Conservation (phyloP, 2,797 vertebrate genomes). For the Xenopus petersii region DNA sequence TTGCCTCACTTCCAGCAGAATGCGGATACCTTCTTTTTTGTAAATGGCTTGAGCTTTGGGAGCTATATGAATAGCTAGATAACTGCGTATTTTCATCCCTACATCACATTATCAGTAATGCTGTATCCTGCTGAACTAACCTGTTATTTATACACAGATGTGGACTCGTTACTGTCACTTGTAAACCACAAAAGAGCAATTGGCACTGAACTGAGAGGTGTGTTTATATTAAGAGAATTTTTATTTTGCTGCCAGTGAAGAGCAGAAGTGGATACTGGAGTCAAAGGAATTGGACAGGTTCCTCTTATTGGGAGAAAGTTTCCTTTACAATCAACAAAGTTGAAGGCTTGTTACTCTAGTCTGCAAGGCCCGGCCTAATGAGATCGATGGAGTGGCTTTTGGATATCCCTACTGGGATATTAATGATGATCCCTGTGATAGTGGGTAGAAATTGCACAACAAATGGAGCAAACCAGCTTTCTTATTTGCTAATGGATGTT, state of each 20-base stretch:
- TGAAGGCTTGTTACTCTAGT: conserved; percentile 56
- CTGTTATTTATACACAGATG: conserved; percentile 35
- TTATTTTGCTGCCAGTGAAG: conserved; percentile 33
- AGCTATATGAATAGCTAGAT: too few relatives aligned
- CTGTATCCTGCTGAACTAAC: conserved; percentile 4
- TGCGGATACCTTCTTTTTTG: neutral
- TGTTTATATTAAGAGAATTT: conserved; percentile 36
- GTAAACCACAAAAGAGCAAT: conserved; percentile 36
- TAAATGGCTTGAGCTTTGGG: too few relatives aligned
- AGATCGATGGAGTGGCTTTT: neutral
- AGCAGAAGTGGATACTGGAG: conserved; percentile 50
- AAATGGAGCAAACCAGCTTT: too few relatives aligned
- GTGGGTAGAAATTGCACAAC: too few relatives aligned
- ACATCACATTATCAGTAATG: conserved; percentile 27
- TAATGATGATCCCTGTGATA: too few relatives aligned
- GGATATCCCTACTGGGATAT: too few relatives aligned
- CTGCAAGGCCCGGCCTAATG: conserved; percentile 50
- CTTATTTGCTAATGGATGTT: too few relatives aligned
- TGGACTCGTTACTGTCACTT: conserved; percentile 22
- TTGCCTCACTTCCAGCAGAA: conserved; percentile 7
- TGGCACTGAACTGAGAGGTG: conserved; percentile 23
- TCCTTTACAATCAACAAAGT: conserved; percentile 52
- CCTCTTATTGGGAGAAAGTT: conserved; percentile 54
- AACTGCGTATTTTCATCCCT: neutral
- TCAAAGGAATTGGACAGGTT: conserved; percentile 17